Base-by-base conservation (phyloP, 1,140 invertebrate species). In the Stegodyphus mimosarum region DNA sequence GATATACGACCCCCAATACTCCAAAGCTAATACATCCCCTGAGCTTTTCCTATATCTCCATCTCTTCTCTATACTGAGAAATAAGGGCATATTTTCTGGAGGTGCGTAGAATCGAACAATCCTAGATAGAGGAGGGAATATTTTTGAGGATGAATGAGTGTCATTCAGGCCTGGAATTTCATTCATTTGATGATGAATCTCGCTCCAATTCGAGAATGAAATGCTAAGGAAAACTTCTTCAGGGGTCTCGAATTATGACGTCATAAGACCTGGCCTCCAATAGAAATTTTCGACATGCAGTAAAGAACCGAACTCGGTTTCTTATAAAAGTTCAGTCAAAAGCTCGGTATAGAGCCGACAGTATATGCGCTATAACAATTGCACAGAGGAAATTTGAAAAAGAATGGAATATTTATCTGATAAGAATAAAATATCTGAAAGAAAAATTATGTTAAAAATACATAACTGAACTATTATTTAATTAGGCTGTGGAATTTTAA, bases 111-210 rank as follows among this genome's bases (percentile, higher is more conserved):
- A 81, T 71, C 67, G 67, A 81, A 72, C 78, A 72, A 60, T 81
- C 67, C 53, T 11, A 71, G 77, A 70, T 9, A 60, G 64, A 72
- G 69, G 55, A 81, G 78, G 49, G 78, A 81, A 81, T 81, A 81
- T 81, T 72, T 81, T 48, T 60, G 48, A 49, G 78, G 53, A 72
- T 81, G 67, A 81, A 81, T 81, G 78, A 63, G 52, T 81, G 67
- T 81, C 78, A 81, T 81, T 81, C 78, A 81, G 69, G 13, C 66
- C n/a, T 11, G 55, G 69, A 81, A 81, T 81, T 81, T 81, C 69
- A 81, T 81, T 81, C 78, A 71, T 81, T 72, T 71, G 69, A 51
- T 71, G 78, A 81, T 72, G 78, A 81, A 81, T 81, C 78, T 81
- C 78, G 78, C 69, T 18, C 53, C 67, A 81, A 63, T 81, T 81